phyloP scores from a whole-genome alignment of 2,888 invertebrate species.

The Ectemnius lituratus region DNA sequence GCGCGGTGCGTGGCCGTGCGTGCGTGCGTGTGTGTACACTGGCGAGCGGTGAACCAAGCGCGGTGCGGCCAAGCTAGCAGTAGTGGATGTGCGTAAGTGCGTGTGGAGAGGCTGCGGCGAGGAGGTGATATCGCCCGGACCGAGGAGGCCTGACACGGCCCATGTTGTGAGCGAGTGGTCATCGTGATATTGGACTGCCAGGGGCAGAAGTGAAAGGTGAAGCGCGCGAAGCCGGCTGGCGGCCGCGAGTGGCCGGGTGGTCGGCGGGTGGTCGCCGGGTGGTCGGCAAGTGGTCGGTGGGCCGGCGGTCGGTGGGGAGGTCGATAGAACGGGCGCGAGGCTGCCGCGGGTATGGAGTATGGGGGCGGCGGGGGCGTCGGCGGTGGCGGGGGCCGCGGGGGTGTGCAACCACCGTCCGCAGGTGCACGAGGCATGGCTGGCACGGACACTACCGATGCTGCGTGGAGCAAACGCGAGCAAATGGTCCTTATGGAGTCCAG shows the following conservation, averaged over 20 bases:
- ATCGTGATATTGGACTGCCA: conserved; percentile 62
- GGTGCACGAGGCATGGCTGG: conserved; percentile 72
- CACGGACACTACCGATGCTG: conserved; percentile 76
- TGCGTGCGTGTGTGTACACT: conserved; percentile 13
- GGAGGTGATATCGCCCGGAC: conserved; percentile 44
- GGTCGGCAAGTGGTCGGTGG: conserved; percentile 49
- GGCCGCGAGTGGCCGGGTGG: conserved; percentile 5
- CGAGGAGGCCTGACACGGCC: conserved; percentile 63
- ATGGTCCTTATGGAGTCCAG: conserved; percentile 77
- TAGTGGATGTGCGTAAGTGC: conserved; percentile 9
- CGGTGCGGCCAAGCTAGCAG: conserved; percentile 32
- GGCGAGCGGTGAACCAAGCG: conserved; percentile 27
- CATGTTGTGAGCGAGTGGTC: conserved; percentile 74
- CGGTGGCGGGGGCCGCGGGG: conserved; percentile 71
- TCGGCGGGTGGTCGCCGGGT: conserved; percentile 27
- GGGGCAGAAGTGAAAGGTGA: conserved; percentile 63
- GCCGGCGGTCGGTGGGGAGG: conserved; percentile 32
- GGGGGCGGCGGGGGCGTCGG: conserved; percentile 66
- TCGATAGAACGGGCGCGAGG: conserved; percentile 57
- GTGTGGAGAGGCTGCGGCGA: conserved; percentile 3
- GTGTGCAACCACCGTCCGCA: conserved; percentile 74
- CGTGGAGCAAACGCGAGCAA: conserved; percentile 77
- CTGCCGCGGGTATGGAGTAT: conserved; percentile 76
- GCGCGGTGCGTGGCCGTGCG: conserved; percentile 19
- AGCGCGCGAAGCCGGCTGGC: conserved; percentile 12